Base-by-base conservation (phyloP, 2,113 vertebrate species). In the Chiloscyllium plagiosum region DNA sequence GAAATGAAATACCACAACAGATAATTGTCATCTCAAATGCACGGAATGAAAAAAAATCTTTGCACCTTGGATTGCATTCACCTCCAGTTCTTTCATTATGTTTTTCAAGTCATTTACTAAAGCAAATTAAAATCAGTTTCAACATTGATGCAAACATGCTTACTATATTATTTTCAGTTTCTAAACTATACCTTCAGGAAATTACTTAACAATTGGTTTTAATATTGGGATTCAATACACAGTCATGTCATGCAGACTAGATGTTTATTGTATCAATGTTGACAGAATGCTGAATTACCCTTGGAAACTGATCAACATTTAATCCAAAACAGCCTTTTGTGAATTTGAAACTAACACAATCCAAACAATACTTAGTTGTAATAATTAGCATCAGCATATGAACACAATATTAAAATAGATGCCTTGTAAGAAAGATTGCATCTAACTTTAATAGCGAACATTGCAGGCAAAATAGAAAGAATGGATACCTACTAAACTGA, bases 41-140 rank as follows among this genome's bases (percentile, higher is more conserved):
- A 65, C 33, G 26, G 50, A 89, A 90, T 26, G 19, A 65, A 65
- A 26, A 89, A 56, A 37, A 66, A 80, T 80, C 56, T 92, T 56
- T n/a, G 33, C 20, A 92, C 19, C 89, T 65, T 66, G 89, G 56
- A 65, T 2, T 20, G 29, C 17, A 20, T n/a, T 92, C 33, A 6
- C 56, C 61, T 92, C 17, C 19, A 66, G 17, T 93, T 66, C 61
- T 20, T 92, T 20, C 13, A 92, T 22, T 61, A 68, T 10, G n/a
- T n/a, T 37, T 42, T 68, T 42, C 33, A 66, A 20, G 33, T 24
- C 33, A 37, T 24, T 93, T 68, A 61, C n/a, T 61, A 93, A 93
- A 93, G 56, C 89, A 93, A 93, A 93, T 93, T 19, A 93, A 93
- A 66, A 66, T 93, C n/a, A 93, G 22, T 66, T 29, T 93, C 61